Percentiles rank a stretch among this genome's conserved stretches.
Conservation (phyloP, 2,113 vertebrate species). For the Corynorhinus townsendii region DNA sequence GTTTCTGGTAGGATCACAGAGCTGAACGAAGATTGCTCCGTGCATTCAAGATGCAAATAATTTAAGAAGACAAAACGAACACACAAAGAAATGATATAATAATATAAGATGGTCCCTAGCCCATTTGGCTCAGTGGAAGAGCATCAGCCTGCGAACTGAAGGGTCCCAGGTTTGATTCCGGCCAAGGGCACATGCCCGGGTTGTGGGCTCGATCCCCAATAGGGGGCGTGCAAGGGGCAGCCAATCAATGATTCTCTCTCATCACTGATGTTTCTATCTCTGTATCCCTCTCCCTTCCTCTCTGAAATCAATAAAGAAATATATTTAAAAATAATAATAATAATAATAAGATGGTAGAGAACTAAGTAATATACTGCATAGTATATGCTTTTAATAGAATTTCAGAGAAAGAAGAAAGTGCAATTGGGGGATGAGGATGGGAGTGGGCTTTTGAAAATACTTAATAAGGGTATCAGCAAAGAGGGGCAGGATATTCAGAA, state of each 20-base stretch:
- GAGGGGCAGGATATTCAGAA: not conserved
- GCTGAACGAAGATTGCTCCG: not conserved
- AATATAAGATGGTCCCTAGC: not conserved
- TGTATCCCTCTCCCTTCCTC: no score
- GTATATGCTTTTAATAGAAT: not conserved
- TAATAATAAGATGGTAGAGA: not conserved
- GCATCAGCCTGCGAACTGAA: no score
- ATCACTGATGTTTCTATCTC: no score
- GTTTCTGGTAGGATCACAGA: not conserved
- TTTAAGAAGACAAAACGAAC: conserved; percentile 12
- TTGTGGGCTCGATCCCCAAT: no score
- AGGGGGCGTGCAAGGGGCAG: no score
- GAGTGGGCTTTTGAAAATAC: not conserved
- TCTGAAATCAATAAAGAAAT: no score
- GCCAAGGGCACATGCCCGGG: no score
- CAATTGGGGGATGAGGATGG: not conserved
- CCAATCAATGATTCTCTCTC: no score
- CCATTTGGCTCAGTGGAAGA: no score
- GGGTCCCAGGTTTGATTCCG: no score
- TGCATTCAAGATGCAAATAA: conserved; percentile 32
- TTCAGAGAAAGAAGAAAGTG: conserved; percentile 17
- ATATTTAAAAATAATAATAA: not conserved
- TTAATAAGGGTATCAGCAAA: not conserved
- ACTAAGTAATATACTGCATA: not conserved
- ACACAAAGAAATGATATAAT: not conserved